Conservation (phyloP, 2,113 vertebrate species). For the Plecotus auritus region DNA sequence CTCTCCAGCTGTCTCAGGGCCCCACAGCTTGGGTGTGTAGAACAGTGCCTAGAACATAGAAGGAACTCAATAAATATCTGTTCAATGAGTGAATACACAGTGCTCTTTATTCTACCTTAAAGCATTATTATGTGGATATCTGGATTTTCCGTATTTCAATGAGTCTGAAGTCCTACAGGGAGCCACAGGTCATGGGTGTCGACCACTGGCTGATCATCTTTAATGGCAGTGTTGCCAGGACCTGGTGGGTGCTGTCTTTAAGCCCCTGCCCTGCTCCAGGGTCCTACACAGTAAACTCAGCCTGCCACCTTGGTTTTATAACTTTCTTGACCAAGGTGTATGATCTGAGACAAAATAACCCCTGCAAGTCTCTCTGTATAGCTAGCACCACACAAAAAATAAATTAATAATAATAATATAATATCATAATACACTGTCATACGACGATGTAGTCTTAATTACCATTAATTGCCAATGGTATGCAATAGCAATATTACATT, state of each 20-base stretch:
- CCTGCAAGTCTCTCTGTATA: neutral
- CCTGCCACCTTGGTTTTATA: neutral
- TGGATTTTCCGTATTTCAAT: neutral
- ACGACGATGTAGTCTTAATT: neutral
- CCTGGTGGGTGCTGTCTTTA: neutral
- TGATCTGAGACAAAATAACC: neutral
- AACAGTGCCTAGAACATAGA: neutral
- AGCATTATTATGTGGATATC: neutral
- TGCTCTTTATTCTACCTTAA: neutral
- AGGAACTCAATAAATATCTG: neutral
- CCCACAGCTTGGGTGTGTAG: too few relatives aligned
- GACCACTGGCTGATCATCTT: neutral
- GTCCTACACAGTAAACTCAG: neutral
- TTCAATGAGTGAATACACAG: neutral
- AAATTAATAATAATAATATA: neutral
- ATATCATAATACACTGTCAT: neutral
- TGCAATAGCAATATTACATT: neutral
- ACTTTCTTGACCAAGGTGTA: neutral
- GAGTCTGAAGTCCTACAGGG: neutral
- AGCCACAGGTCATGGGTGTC: accelerated
- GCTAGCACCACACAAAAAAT: neutral
- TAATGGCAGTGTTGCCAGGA: neutral
- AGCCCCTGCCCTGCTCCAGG: accelerated
- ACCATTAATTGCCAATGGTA: neutral
- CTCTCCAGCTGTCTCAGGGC: neutral